Conservation (phyloP, 2,797 vertebrate species). For the Thripadectes ignobilis region DNA sequence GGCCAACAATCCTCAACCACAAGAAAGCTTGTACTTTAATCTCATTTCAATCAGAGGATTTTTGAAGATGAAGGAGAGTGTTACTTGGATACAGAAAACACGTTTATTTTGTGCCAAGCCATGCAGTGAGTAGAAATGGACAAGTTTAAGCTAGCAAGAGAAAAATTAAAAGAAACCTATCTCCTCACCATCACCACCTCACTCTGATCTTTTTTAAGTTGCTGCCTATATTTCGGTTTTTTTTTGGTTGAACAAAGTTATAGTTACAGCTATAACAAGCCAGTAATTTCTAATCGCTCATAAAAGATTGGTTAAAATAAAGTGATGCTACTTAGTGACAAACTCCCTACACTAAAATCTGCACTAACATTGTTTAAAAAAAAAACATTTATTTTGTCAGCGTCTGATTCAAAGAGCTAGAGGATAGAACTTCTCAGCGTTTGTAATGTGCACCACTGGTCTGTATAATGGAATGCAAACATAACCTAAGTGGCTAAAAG, state of each 20-base stretch:
- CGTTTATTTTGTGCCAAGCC: constrained; percentile 29
- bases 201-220: not conserved
- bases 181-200: not conserved
- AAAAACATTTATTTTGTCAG: not conserved
- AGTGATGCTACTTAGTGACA: not conserved
- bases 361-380: not conserved
- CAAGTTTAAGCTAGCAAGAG: constrained; percentile 34
- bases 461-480: not conserved
- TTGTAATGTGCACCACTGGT: not conserved
- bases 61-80: constrained; percentile 40
- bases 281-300: not conserved
- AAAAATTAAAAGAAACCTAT: constrained; percentile 26
- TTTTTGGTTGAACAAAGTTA: not conserved
- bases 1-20: constrained; percentile 41
- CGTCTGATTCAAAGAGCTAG: constrained; percentile 6
- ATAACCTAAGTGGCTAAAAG: not conserved
- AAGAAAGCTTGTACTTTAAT: constrained; percentile 59
- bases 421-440: not conserved
- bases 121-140: not conserved
- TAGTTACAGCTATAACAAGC: not conserved
- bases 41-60: constrained; percentile 33
- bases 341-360: not conserved
- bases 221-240: not conserved
- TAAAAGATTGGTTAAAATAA: not conserved
- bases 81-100: constrained; percentile 16